phyloP scores from a whole-genome alignment of 2,797 vertebrate species.

The Amazonetta brasiliensis region DNA sequence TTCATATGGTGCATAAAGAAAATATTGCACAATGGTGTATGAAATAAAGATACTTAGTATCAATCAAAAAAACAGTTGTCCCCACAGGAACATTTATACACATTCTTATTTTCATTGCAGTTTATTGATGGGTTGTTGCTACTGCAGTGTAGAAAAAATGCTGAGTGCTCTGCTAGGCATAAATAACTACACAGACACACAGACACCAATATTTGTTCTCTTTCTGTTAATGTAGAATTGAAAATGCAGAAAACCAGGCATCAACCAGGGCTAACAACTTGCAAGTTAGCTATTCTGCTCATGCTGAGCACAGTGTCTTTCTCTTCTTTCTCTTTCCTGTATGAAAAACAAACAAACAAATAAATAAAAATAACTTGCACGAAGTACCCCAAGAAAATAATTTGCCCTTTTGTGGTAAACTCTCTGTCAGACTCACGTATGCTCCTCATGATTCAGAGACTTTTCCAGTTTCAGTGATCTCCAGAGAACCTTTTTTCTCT shows the following conservation, averaged over 20 bases:
- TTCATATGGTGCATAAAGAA: background rate
- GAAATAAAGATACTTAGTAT: background rate
- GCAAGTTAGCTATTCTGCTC: background rate
- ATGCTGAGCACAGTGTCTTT: background rate
- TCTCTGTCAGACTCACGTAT: background rate
- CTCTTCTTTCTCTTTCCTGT: background rate
- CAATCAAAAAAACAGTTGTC: background rate
- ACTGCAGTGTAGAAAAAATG: background rate
- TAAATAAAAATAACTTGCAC: background rate
- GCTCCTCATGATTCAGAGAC: background rate
- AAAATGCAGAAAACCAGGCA: background rate
- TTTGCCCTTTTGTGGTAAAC: background rate
- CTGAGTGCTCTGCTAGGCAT: background rate
- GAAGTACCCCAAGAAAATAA: background rate
- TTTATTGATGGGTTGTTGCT: background rate
- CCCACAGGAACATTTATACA: background rate
- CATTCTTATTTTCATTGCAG: background rate
- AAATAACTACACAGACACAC: background rate
- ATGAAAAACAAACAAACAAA: fast-evolving
- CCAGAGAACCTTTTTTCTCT: background rate
- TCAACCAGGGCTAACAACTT: background rate
- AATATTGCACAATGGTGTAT: background rate
- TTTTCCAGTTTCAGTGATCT: background rate
- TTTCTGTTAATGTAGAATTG: background rate
- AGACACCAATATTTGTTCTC: background rate